These are phyloP conservation scores for Ispidina picta DNA, from an alignment of 2,797 vertebrate genomes.

Conservation along the genomic window DNA sequence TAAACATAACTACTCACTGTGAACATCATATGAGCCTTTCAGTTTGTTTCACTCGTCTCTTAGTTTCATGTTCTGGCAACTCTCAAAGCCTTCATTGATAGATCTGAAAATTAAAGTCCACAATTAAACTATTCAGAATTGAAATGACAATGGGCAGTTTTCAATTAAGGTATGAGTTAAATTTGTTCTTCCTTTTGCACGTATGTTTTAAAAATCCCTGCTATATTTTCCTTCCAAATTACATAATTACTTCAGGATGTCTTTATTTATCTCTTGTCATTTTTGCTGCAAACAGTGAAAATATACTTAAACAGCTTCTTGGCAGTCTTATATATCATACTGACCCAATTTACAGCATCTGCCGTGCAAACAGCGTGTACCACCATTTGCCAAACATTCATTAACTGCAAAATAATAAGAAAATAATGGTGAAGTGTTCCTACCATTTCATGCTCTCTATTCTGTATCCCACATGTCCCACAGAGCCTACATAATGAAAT, in stretches of 20 bases:
- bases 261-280: slow-evolving; percentile 30
- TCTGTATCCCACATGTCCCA: slow-evolving; percentile 50
- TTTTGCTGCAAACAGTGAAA: slow-evolving; percentile 49
- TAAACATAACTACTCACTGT: neutral
- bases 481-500: slow-evolving; percentile 54
- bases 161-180: neutral
- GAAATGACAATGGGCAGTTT: neutral
- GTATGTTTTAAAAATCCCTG: slow-evolving; percentile 14
- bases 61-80: neutral
- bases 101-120: neutral
- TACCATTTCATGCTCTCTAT: slow-evolving; percentile 15
- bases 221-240: slow-evolving; percentile 37
- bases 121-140: neutral
- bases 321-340: slow-evolving; percentile 26
- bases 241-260: slow-evolving; percentile 62
- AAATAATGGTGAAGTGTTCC: slow-evolving; percentile 51
- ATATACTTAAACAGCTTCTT: slow-evolving; percentile 35
- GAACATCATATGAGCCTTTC: neutral
- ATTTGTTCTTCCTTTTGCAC: slow-evolving; percentile 27
- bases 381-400: slow-evolving; percentile 14
- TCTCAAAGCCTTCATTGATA: neutral
- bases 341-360: slow-evolving; percentile 53
- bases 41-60: neutral
- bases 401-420: slow-evolving; percentile 46
- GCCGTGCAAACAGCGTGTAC: slow-evolving; percentile 1